These are phyloP conservation scores for Drosophila diplacantha DNA, from an alignment of 2,888 invertebrate genomes.

Conservation along the genomic window DNA sequence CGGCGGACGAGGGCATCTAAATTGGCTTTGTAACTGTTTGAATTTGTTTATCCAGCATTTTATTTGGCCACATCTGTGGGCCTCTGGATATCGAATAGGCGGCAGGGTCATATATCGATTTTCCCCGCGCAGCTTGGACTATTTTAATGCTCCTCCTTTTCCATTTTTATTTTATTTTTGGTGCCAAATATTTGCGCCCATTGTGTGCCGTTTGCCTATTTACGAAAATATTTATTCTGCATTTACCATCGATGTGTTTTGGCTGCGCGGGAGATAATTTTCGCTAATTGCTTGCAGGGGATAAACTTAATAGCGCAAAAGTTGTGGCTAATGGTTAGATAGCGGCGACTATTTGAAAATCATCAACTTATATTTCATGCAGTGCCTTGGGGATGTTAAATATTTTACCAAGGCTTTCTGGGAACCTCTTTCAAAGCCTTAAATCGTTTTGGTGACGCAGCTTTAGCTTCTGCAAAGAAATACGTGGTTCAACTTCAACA, in stretches of 20 bases:
- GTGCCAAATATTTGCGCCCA: slow-evolving; percentile 26
- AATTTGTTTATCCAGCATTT: slow-evolving; percentile 39
- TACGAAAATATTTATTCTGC: slow-evolving; percentile 29
- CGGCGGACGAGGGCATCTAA: slow-evolving; percentile 13
- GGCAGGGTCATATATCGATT: slow-evolving; percentile 27
- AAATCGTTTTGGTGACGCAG: not conserved
- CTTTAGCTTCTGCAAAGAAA: no score
- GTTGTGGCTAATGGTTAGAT: slow-evolving; percentile 1
- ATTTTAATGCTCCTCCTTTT: slow-evolving; percentile 13
- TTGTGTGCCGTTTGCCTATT: slow-evolving; percentile 20
- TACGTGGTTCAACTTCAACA: not conserved
- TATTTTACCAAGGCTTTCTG: no score
- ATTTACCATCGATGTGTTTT: slow-evolving; percentile 18
- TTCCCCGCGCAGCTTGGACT: slow-evolving; percentile 19
- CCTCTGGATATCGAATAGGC: slow-evolving; percentile 1
- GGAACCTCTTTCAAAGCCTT: not conserved
- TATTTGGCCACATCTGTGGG: slow-evolving; percentile 33
- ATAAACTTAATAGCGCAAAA: not conserved
- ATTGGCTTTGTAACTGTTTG: slow-evolving; percentile 43
- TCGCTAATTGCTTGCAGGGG: slow-evolving; percentile 28
- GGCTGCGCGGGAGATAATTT: slow-evolving; percentile 18
- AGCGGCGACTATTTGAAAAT: not conserved
- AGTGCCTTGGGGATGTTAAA: not conserved
- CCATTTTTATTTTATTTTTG: not conserved
- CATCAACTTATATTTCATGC: not conserved